Conservation (phyloP, 2,888 invertebrate genomes). For the Strigamia transsilvanica region DNA sequence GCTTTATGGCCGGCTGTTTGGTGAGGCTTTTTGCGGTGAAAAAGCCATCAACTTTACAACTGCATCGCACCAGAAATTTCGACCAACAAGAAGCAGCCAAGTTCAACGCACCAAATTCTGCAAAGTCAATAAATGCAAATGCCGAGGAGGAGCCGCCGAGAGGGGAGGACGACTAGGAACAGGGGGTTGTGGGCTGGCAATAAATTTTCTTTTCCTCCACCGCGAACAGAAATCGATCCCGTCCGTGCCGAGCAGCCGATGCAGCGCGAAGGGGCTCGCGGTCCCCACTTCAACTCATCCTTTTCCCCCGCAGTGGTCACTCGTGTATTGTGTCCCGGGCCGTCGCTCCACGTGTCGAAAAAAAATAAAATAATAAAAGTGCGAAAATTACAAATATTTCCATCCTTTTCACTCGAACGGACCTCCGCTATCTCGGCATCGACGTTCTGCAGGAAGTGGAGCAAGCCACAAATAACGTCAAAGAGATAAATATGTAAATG, state of each 20-base stretch:
- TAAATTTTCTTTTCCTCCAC: constrained; percentile 51
- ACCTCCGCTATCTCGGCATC: constrained; percentile 16
- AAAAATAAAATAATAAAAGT: too few species aligned
- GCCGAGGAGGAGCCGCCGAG: constrained; percentile 41
- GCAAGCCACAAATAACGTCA: constrained; percentile 55
- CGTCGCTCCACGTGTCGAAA: too few species aligned
- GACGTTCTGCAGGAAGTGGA: constrained; percentile 52
- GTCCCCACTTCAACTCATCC: not conserved
- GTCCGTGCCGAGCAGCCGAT: not conserved
- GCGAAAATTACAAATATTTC: too few species aligned
- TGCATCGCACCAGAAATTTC: constrained; percentile 44
- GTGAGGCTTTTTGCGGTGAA: constrained; percentile 19
- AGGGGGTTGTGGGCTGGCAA: constrained; percentile 42
- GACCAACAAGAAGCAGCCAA: constrained; percentile 46
- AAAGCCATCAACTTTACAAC: constrained; percentile 44
- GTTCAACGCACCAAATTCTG: constrained; percentile 51
- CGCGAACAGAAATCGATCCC: constrained; percentile 52
- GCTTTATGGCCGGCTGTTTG: constrained; percentile 32
- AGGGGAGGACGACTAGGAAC: not conserved
- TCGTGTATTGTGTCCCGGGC: constrained; percentile 5
- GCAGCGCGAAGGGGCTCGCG: not conserved
- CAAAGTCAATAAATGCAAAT: constrained; percentile 53
- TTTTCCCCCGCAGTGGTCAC: not conserved
- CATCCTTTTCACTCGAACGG: too few species aligned
- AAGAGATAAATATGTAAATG: constrained; percentile 55